These are phyloP conservation scores for Patella ulyssiponensis DNA, from an alignment of 2,888 invertebrate species.

Conservation along the genomic window DNA sequence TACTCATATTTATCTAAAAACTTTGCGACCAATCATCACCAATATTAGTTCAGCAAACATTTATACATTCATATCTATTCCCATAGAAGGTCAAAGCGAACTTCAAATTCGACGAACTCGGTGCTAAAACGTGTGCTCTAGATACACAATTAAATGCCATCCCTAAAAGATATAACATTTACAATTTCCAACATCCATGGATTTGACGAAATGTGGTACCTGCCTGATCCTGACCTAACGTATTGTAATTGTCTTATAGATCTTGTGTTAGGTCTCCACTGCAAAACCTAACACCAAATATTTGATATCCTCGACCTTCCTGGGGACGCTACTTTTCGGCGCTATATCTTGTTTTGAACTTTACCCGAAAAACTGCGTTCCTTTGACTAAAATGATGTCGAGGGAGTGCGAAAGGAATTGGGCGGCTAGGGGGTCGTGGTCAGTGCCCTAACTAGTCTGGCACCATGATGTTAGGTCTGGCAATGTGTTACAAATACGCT, in stretches of 20 bases:
- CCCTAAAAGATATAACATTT: too few species aligned
- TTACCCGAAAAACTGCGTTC: not conserved
- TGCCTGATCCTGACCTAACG: not conserved
- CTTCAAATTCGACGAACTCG: too few species aligned
- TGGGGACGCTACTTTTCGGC: too few species aligned
- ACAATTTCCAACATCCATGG: too few species aligned
- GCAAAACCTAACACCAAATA: not conserved
- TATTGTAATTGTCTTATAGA: not conserved
- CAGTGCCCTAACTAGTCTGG: not conserved
- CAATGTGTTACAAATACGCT: not conserved
- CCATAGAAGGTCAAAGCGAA: too few species aligned
- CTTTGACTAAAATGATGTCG: not conserved
- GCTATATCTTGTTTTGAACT: not conserved
- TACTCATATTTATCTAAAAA: too few species aligned
- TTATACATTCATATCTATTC: too few species aligned
- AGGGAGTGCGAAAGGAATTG: constrained; percentile 1
- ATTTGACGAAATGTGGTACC: not conserved
- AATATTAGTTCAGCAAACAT: too few species aligned
- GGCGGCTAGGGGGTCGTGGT: not conserved
- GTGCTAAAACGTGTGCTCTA: too few species aligned
- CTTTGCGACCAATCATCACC: too few species aligned
- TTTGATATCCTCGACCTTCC: constrained; percentile 5
- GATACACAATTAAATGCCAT: too few species aligned
- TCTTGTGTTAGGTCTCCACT: not conserved
- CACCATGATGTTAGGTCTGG: constrained; percentile 4